A percentile compares a stretch with the other conserved stretches of the same genome.
Conservation (phyloP, 1,140 invertebrate genomes). For the Goniozus legneri region DNA sequence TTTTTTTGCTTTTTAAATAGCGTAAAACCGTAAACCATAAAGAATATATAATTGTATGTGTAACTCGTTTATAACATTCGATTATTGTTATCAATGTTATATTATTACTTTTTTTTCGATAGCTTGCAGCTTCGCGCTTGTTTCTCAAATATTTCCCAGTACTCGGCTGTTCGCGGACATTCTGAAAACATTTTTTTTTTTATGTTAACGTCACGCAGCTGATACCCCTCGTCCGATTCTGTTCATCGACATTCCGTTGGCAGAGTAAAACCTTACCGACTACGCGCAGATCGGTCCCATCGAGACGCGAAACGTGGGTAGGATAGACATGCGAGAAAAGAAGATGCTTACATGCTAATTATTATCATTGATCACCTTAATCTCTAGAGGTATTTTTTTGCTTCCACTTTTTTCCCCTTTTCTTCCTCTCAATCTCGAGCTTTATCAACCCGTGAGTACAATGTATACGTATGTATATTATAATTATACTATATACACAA, state of each 20-base stretch:
- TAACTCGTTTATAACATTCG: constrained; percentile 4
- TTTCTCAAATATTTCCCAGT: not conserved
- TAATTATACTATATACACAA: too few species aligned
- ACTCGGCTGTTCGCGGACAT: not conserved
- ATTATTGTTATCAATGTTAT: constrained; percentile 1
- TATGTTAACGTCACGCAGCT: too few species aligned
- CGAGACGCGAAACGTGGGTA: too few species aligned
- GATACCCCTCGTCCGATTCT: too few species aligned
- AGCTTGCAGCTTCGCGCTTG: too few species aligned
- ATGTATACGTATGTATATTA: too few species aligned
- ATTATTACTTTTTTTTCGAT: not conserved
- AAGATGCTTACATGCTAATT: constrained; percentile 49
- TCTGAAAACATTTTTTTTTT: not conserved
- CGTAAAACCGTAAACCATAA: constrained; percentile 34
- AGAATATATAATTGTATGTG: constrained; percentile 21
- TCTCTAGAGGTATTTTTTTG: constrained; percentile 30
- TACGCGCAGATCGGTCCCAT: too few species aligned
- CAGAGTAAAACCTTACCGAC: too few species aligned
- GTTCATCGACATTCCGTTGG: too few species aligned
- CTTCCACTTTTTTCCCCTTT: constrained; percentile 15
- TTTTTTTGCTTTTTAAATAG: constrained; percentile 30
- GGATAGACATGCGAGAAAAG: too few species aligned
- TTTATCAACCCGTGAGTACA: constrained; percentile 4
- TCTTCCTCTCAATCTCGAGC: too few species aligned
- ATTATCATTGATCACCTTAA: constrained; percentile 50